Percentiles rank a stretch among this genome's conserved stretches.
These are phyloP conservation scores for Lepidonotus clava DNA, from an alignment of 2,888 invertebrate species.

Conservation along the genomic window DNA sequence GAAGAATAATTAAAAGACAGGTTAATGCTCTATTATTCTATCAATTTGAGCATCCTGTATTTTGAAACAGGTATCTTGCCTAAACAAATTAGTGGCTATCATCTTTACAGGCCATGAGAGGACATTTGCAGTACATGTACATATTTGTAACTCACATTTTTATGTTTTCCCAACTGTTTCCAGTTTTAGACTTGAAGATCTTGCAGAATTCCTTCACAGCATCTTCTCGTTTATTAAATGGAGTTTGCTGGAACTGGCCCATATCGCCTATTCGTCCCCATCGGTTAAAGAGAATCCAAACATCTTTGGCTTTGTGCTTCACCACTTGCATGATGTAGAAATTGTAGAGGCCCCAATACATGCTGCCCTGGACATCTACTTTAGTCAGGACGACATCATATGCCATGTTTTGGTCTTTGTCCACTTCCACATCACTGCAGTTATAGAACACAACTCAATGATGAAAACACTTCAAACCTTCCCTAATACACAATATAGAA, in stretches of 20 bases:
- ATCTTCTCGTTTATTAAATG: slow-evolving; percentile 80
- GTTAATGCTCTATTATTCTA: no score
- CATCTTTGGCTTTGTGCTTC: slow-evolving; percentile 76
- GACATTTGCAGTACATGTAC: no score
- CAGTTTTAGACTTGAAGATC: slow-evolving; percentile 81
- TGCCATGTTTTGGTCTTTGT: slow-evolving; percentile 76
- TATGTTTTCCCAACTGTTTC: slow-evolving; percentile 81
- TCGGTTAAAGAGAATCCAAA: slow-evolving; percentile 82
- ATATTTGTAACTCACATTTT: slow-evolving; percentile 77
- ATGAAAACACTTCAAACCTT: no score
- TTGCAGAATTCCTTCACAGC: slow-evolving; percentile 82
- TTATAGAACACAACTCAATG: no score
- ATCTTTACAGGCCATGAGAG: no score
- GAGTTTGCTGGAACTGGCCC: slow-evolving; percentile 82
- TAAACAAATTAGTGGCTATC: no score
- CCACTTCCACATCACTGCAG: slow-evolving; percentile 79
- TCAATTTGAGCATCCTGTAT: no score
- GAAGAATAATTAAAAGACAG: no score
- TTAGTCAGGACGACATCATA: slow-evolving; percentile 81
- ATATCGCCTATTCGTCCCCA: slow-evolving; percentile 83
- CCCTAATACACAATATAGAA: no score
- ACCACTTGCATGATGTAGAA: slow-evolving; percentile 83
- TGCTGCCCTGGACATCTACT: slow-evolving; percentile 80
- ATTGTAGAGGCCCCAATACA: slow-evolving; percentile 82
- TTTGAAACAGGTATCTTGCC: no score